Base-by-base conservation (phyloP, 2,888 invertebrate genomes). In the Ischnura elegans region DNA sequence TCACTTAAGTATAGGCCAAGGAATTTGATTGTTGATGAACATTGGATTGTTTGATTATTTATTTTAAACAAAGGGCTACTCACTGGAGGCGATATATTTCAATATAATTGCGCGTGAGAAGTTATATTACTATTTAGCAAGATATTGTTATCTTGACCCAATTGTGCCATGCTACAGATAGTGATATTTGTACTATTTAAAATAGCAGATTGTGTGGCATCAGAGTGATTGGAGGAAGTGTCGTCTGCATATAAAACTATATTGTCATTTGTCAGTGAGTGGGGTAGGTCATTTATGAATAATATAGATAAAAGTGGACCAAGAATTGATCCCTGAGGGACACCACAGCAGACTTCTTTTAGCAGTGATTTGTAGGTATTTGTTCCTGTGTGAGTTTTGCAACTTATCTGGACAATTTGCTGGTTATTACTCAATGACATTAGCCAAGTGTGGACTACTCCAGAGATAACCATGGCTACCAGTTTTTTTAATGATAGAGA, bases 271-370 rank as follows among this genome's bases (percentile, higher is more conserved):
- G 84, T 10, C 10, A 84, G 84, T 36, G 29, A 29, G 42, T 6
- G 29, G 29, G 84, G 84, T 36, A 84, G 84, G 84, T 84, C 84
- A 84, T 84, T 29, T 19, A 84, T 84, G 84, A 84, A 84, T 36
- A 84, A 19, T 19, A 84, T 84, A 84, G 36, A 84, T n/a, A 76
- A 29, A 3, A 84, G 29, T 6, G 84, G 84, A 19, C 84, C 29
- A 19, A 84, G 84, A 29, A 84, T 84, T 29, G 84, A 84, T 8
- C 84, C 84, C 84, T 84, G 84, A 84, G 84, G 84, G 84, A 84
- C 29, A 19, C 29, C 84, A 84, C 36, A 84, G 10, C 42, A 4
- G 29, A 84, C 29, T 36, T 4, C 84, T 29, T 3, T 29, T 84
- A 36, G 84, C 21, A 29, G 8, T 6, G 84, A 84, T 16, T 21